Conservation (phyloP, 2,888 invertebrate genomes). For the Perithous albicinctus region DNA sequence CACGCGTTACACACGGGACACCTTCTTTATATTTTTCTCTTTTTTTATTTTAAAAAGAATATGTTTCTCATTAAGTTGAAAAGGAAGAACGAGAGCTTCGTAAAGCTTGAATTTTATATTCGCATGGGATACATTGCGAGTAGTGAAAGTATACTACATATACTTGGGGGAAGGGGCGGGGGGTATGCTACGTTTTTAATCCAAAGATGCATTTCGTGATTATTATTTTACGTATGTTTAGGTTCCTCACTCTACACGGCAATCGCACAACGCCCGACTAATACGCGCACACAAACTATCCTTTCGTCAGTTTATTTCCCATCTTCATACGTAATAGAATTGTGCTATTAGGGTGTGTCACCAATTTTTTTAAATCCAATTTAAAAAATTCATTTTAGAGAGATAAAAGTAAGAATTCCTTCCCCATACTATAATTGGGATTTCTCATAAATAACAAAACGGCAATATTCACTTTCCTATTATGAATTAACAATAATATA, state of each 20-base stretch:
- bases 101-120: constrained; percentile 41
- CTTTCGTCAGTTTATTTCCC: not conserved
- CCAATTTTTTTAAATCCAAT: no score
- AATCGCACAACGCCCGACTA: not conserved
- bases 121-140: constrained; percentile 33
- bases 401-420: no score
- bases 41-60: not conserved
- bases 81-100: constrained; percentile 23
- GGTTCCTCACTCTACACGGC: constrained; percentile 38
- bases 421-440: no score
- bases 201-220: constrained; percentile 65
- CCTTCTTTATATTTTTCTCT: no score
- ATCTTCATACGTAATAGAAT: not conserved
- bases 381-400: no score
- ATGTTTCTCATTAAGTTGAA: constrained; percentile 7
- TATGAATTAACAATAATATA: not conserved
- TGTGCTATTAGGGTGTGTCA: no score
- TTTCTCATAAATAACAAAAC: no score
- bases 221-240: constrained; percentile 35
- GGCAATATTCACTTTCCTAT: not conserved
- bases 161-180: not conserved
- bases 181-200: constrained; percentile 46
- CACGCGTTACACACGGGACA: no score
- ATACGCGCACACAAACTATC: not conserved
- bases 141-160: constrained; percentile 33